Conservation (phyloP, 2,797 vertebrate genomes). For the Darevskia mixta region DNA sequence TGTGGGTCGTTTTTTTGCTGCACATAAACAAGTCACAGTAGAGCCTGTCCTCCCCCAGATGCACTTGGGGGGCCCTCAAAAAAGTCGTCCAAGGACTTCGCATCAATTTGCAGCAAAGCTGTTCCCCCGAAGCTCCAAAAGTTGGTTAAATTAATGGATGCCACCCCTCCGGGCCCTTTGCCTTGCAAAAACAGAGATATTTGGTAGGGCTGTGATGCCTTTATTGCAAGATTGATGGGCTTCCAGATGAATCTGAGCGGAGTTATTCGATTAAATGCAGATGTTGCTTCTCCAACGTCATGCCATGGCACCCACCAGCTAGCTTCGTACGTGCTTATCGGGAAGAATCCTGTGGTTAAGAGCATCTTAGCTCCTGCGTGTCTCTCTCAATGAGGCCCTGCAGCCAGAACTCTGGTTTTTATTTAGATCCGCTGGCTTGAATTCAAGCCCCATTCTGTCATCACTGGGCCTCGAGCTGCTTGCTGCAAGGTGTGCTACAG, state of each 20-base stretch:
- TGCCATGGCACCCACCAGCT: background rate
- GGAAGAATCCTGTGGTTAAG: background rate
- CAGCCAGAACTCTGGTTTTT: constrained; percentile 43
- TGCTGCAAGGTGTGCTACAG: too few species aligned
- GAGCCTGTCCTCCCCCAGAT: background rate
- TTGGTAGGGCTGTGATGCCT: background rate
- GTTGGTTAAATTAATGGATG: constrained; percentile 26
- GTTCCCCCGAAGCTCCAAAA: background rate
- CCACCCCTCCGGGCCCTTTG: background rate
- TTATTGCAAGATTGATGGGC: background rate
- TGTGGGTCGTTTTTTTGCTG: background rate
- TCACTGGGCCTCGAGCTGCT: background rate
- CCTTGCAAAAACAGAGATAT: constrained; percentile 3
- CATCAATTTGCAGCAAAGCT: background rate
- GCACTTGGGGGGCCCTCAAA: constrained; percentile 56
- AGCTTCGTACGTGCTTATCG: background rate
- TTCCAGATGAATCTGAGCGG: constrained; percentile 7
- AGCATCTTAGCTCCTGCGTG: fast-evolving
- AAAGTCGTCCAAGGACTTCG: constrained; percentile 52
- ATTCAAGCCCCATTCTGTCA: background rate
- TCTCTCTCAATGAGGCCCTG: background rate
- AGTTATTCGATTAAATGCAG: background rate
- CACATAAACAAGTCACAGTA: too few species aligned
- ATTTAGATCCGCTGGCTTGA: background rate
- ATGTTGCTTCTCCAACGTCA: background rate